Percentiles rank a stretch among this genome's conserved stretches.
Conservation (phyloP, 1,140 invertebrate species). For the Anastrepha ludens region DNA sequence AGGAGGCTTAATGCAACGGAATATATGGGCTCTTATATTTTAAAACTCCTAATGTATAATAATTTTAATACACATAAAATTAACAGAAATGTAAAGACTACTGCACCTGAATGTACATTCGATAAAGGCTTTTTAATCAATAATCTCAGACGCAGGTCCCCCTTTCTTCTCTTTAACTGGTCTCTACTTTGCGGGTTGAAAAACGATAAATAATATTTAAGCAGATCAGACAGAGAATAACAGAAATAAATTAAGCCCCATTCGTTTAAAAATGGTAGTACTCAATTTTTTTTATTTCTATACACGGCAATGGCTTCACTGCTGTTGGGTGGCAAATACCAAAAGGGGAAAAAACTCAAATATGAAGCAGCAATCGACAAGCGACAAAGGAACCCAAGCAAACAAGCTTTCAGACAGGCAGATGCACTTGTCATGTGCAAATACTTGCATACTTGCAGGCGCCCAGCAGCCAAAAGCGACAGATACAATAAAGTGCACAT, state of each 20-base stretch:
- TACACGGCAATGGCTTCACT: not conserved
- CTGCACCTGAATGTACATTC: not conserved
- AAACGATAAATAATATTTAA: constrained; percentile 15
- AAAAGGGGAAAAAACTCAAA: not conserved
- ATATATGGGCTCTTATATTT: no score
- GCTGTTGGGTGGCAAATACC: not conserved
- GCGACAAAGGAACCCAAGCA: constrained; percentile 39
- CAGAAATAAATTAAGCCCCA: constrained; percentile 40
- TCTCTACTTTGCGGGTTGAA: not conserved
- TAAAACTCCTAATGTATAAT: no score
- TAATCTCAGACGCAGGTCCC: not conserved
- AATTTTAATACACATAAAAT: no score
- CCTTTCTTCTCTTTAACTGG: not conserved
- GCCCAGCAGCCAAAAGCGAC: constrained; percentile 45
- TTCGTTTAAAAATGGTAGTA: constrained; percentile 41
- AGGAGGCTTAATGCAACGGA: no score
- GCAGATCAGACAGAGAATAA: not conserved
- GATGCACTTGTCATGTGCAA: constrained; percentile 51
- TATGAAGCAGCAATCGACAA: constrained; percentile 1
- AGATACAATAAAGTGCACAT: constrained; percentile 36
- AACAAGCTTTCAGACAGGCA: constrained; percentile 41
- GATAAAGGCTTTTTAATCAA: constrained; percentile 4
- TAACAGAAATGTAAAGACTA: no score
- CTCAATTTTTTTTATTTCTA: not conserved
- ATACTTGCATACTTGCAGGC: constrained; percentile 51